Conservation (phyloP, 2,797 vertebrate species). For the Pithecia hirsuta region DNA sequence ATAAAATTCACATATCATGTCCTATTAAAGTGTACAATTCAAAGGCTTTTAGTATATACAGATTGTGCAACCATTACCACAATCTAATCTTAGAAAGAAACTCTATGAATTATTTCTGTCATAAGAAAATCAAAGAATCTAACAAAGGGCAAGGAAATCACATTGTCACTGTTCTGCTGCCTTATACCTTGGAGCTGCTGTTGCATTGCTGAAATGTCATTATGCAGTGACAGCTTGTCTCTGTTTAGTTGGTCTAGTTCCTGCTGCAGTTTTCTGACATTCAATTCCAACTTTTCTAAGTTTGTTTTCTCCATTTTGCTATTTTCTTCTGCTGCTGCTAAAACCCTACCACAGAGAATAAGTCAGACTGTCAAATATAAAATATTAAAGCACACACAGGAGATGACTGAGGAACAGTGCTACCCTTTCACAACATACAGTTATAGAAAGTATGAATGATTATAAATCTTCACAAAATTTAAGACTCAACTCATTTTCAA, state of each 20-base stretch:
- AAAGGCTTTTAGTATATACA: not conserved
- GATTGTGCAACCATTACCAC: not conserved
- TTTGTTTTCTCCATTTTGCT: conserved; percentile 73
- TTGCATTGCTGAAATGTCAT: conserved; percentile 75
- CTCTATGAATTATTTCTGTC: not conserved
- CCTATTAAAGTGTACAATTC: not conserved
- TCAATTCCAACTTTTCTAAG: conserved; percentile 79
- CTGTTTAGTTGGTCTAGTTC: conserved; percentile 81
- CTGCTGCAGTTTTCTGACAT: conserved; percentile 82
- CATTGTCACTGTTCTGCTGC: accelerated
- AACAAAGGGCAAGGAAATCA: not conserved
- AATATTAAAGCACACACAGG: not conserved
- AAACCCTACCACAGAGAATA: conserved; percentile 76
- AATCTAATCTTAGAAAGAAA: conserved; percentile 34
- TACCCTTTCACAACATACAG: not conserved
- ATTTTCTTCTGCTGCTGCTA: conserved; percentile 83
- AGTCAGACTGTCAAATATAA: not conserved
- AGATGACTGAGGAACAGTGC: not conserved
- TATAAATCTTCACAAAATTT: not conserved
- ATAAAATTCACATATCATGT: conserved; percentile 14
- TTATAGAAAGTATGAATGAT: not conserved
- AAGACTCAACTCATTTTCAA: conserved; percentile 35
- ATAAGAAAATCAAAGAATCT: not conserved
- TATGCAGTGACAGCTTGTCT: conserved; percentile 78
- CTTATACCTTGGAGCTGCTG: conserved; percentile 84